Evolutionary conservation across 2,888 invertebrate species (phyloP), one percentile per base, ranked within the genome.

Genomic region (Lithophane semibrunnea): DNA sequence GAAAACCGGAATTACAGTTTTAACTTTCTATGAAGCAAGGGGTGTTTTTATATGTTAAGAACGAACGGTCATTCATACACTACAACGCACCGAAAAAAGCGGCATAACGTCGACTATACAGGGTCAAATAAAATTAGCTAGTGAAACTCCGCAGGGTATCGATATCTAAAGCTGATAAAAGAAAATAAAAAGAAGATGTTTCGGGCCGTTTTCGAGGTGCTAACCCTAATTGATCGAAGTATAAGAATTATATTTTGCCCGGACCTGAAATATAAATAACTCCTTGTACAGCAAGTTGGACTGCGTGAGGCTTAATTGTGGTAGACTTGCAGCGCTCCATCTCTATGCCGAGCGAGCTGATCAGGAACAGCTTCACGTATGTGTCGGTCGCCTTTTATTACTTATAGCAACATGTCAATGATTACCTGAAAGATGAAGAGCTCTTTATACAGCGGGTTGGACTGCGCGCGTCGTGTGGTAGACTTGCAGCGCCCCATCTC

Each of bases 271-370:
- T 54, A 99, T 98, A 94, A 99, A 99, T 5, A 99, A 98, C 95
- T 99, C 99, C 94, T 99, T 99, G 94, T 99, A 99, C 18, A 99
- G 97, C 60, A 99, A 99, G 97, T 99, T 99, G 68, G 99, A 99
- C 95, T 99, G 99, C 18, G 99, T 99, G 71, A 99, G 97, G 86
- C 99, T 97, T n/a, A n/a, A n/a, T n/a, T 21, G 99, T 98, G 73
- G 99, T 99, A 58, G 99, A 99, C 97, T 99, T 99, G 93, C 99
- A 98, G 85, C 99, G 98, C 0, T 98, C 98, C 96, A 99, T 98
- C 96, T 99, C 99, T 96, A 99, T 98, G 29, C 99, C 99, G 88
- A 98, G 98, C 89, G 99, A 99, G 93, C 99, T 99, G 90, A 99
- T 98, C 92, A 99, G 97, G 89, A 98, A 98, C 88, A 99, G 95